Evolutionary conservation across 2,888 invertebrate species (phyloP), one percentile per base, ranked within the genome.

Genomic region (Eupithecia inturbata): DNA sequence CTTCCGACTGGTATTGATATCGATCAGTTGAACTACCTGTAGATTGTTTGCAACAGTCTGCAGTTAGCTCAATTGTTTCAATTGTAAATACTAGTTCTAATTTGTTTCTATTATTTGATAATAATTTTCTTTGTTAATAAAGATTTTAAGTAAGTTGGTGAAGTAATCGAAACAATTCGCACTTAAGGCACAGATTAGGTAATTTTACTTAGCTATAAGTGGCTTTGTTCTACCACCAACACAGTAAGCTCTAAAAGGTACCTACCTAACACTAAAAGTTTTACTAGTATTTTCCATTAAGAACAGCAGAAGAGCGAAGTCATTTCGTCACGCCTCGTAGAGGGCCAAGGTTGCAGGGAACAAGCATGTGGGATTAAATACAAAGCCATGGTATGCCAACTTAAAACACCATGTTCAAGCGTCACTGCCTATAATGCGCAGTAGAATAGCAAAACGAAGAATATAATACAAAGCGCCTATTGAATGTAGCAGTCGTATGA

Each of bases 211-310:
- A n/a, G n/a, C n/a, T n/a, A n/a, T 31, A 62, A 62, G 31, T 62
- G 31, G 62, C 31, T 62, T 31, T 62, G 62, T 31, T 62, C 3
- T 19, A 31, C 5, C 19, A 62, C 16, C 19, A 31, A 31, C 28
- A 28, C 28, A 41, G 7, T 41, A 28, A 45, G 45, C 45, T 28
- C 22, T 53, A 49, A 68, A 49, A 72, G 71, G 67, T 26, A 26
- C 57, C 22, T 26, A 26, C 57, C 22, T 14, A 57, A 57, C 5
- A 57, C 53, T 57, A 26, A 26, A 67, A 64, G 53, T 67, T 68
- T 74, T 70, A 92, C 91, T 90, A 84, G 88, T 87, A 85, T 91
- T 90, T 90, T 89, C 92, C 92, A 93, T 93, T 92, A 92, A 26
- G 12, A 14, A n/a, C 82, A 82, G 79, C 77, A 78, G 80, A 78